Percentiles rank a stretch among this genome's conserved stretches.
phyloP scores from a whole-genome alignment of 2,113 vertebrate species.

The Scytalopus superciliaris region DNA sequence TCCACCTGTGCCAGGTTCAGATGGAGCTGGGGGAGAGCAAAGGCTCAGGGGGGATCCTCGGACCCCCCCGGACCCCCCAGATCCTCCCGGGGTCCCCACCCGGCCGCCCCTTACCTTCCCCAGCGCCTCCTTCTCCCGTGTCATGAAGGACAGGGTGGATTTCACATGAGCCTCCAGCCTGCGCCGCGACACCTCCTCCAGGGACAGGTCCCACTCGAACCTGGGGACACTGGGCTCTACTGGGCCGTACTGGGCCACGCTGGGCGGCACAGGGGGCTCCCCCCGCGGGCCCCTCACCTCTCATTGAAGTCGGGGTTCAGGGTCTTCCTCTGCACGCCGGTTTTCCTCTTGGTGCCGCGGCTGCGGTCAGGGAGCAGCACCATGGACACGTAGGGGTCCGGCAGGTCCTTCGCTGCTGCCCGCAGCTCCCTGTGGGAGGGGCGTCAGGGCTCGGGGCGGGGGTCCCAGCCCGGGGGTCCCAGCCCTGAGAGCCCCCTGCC shows the following conservation, averaged over 20 bases:
- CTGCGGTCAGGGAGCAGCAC: constrained; percentile 88
- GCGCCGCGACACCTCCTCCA: constrained; percentile 80
- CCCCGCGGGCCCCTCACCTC: constrained; percentile 58
- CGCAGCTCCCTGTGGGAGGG: constrained; percentile 74
- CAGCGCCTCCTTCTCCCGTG: too few species aligned
- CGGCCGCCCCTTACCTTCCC: too few species aligned
- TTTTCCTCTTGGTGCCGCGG: constrained; percentile 86
- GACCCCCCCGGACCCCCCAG: too few species aligned
- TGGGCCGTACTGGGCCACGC: neutral
- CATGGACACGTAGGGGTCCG: constrained; percentile 86
- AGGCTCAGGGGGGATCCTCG: too few species aligned
- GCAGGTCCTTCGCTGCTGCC: constrained; percentile 80
- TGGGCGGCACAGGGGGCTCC: too few species aligned
- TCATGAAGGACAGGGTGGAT: constrained; percentile 88
- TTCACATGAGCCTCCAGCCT: constrained; percentile 87
- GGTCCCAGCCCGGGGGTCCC: neutral
- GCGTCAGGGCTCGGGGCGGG: neutral
- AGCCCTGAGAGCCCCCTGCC: too few species aligned
- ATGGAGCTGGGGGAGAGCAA: too few species aligned
- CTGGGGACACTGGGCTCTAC: constrained; percentile 31
- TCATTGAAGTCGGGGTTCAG: constrained; percentile 88
- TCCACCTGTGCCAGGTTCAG: too few species aligned
- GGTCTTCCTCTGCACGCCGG: constrained; percentile 83
- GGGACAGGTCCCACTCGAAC: constrained; percentile 88
- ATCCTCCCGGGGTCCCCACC: too few species aligned